Conservation (phyloP, 2,888 invertebrate species). For the Drosophila infuscata region DNA sequence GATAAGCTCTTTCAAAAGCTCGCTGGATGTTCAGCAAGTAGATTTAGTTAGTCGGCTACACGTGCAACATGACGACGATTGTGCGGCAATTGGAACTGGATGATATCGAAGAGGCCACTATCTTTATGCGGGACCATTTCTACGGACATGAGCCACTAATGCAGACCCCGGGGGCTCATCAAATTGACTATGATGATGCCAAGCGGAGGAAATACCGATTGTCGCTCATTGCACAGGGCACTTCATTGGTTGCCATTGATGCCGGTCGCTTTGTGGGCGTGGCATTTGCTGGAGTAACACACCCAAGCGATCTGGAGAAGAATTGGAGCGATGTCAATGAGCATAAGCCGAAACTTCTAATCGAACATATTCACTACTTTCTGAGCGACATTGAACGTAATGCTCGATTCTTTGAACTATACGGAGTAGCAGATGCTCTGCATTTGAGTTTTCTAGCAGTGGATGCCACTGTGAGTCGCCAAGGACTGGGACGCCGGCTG, state of each 20-base stretch:
- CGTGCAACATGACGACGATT: constrained; percentile 43
- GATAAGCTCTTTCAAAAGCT: constrained; percentile 8
- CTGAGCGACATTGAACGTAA: constrained; percentile 61
- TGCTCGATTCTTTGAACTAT: constrained; percentile 62
- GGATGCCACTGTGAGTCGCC: constrained; percentile 52
- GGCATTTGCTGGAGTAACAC: constrained; percentile 32
- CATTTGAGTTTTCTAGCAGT: constrained; percentile 61
- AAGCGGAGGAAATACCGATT: constrained; percentile 34
- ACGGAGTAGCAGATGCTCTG: constrained; percentile 44
- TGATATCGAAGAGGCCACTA: constrained; percentile 41
- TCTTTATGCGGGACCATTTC: constrained; percentile 54
- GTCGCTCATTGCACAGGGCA: constrained; percentile 34
- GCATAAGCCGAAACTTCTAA: constrained; percentile 16
- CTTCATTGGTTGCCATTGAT: constrained; percentile 54
- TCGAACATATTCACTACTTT: constrained; percentile 60
- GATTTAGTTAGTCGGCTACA: background rate
- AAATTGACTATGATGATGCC: background rate
- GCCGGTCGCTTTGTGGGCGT: constrained; percentile 54
- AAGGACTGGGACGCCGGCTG: constrained; percentile 67
- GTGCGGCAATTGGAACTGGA: constrained; percentile 46
- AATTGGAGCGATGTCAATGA: constrained; percentile 30
- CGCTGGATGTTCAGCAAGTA: background rate
- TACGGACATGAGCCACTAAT: constrained; percentile 57
- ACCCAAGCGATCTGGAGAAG: constrained; percentile 39
- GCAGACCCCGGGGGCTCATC: constrained; percentile 48